Evolutionary conservation across 2,113 vertebrate species (phyloP), one percentile per base, ranked within the genome.

Genomic region (Python bivittatus): DNA sequence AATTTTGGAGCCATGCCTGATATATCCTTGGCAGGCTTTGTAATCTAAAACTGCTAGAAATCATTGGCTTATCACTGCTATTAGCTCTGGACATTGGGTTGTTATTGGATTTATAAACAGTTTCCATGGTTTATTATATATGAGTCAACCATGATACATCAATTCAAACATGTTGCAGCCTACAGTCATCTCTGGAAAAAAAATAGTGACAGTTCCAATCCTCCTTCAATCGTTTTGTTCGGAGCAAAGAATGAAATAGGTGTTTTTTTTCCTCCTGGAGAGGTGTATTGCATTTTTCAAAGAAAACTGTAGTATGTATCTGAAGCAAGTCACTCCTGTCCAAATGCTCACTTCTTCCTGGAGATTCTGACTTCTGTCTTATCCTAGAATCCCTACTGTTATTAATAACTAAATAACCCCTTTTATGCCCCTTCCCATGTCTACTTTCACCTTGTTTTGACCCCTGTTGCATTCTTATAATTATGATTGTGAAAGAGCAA

Each of bases 41-140:
- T 95, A 93, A 94, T 96, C 95, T 93, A 95, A 95, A 93, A 91
- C 92, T 94, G 87, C 95, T 92, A 92, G 90, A 94, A 96, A 96
- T 94, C 94, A 93, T 83, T 91, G 93, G 54, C 88, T 92, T 95
- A 93, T 93, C 94, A 93, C 57, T 91, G 90, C 91, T 95, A 88
- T 79, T 95, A 86, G 88, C 88, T 95, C 72, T 86, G 58, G 79
- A 86, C 12, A 85, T 0, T 0, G 72, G 88, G 1, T 0, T 58
- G 88, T 92, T 64, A 29, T 52, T 91, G 85, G 88, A 88, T 48
- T 92, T 92, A 91, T 72, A n/a, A 94, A 88, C 61, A 85, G n/a
- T 15, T 93, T 64, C 93, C 91, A 94, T 23, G 0, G 89, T 72
- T 60, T 68, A 44, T 29, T 91, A 79, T 90, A 83, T 38, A 86